phyloP scores from a whole-genome alignment of 2,888 invertebrate species.

The Tiliacea citrago region DNA sequence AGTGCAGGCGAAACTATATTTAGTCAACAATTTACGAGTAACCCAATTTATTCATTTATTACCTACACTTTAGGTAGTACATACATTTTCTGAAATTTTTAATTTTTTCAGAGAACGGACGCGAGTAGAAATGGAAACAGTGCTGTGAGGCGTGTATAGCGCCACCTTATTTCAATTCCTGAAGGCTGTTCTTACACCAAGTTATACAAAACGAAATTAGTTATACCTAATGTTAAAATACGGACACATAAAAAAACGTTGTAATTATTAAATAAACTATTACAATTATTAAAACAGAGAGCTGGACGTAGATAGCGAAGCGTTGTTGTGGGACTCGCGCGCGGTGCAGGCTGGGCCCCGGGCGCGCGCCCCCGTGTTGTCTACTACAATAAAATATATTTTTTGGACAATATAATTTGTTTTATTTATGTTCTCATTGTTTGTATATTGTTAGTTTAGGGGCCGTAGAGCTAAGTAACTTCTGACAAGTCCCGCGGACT shows the following conservation, averaged over 20 bases:
- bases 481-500: not conserved
- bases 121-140: conserved; percentile 98
- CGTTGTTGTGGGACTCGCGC: conserved; percentile 89
- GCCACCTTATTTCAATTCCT: conserved; percentile 90
- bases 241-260: conserved; percentile 89
- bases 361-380: conserved; percentile 89
- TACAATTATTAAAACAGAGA: conserved; percentile 91
- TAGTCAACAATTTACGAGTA: not conserved
- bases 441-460: not conserved
- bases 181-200: conserved; percentile 91
- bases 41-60: too few relatives aligned
- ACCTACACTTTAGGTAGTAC: not conserved
- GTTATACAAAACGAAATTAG: conserved; percentile 91
- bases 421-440: conserved; percentile 50
- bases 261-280: conserved; percentile 92
- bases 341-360: conserved; percentile 88
- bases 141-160: conserved; percentile 94
- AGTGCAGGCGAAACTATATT: not conserved
- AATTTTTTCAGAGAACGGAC: conserved; percentile 87
- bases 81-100: not conserved
- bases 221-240: conserved; percentile 90
- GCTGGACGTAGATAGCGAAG: conserved; percentile 90
- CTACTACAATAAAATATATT: conserved; percentile 91
- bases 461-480: too few relatives aligned
- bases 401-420: conserved; percentile 87